Percentiles rank a stretch among this genome's conserved stretches.
Conservation (phyloP, 2,113 vertebrate genomes). For the Halichoerus grypus region DNA sequence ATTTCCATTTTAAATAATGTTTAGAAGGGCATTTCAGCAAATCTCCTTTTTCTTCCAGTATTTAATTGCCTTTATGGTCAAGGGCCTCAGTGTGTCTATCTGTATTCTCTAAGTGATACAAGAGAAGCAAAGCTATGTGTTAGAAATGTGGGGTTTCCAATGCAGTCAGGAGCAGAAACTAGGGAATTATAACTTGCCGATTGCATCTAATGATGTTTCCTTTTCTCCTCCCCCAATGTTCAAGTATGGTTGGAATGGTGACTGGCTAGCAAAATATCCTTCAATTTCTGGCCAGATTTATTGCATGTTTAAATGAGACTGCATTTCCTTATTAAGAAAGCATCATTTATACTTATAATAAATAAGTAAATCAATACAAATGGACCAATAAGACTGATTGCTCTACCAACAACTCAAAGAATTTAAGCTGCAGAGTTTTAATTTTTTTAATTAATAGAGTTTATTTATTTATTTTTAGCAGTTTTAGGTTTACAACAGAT, state of each 20-base stretch:
- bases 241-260: neutral
- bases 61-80: neutral
- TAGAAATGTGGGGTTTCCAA: neutral
- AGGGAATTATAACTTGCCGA: neutral
- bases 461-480: neutral
- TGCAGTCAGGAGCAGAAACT: neutral
- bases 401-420: constrained; percentile 2
- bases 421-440: constrained; percentile 8
- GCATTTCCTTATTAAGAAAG: neutral
- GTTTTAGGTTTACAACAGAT: neutral
- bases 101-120: neutral
- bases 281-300: neutral
- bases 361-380: neutral
- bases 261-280: neutral
- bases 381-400: neutral
- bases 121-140: neutral
- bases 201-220: neutral
- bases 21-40: constrained; percentile 19
- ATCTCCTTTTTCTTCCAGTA: neutral
- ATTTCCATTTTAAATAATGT: neutral
- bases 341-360: neutral
- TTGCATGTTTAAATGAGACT: neutral
- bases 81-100: neutral
- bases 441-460: neutral
- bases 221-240: neutral